A percentile compares a stretch with the other conserved stretches of the same genome.
These are phyloP conservation scores for Pollachius pollachius DNA, from an alignment of 2,113 vertebrate genomes.

Conservation along the genomic window DNA sequence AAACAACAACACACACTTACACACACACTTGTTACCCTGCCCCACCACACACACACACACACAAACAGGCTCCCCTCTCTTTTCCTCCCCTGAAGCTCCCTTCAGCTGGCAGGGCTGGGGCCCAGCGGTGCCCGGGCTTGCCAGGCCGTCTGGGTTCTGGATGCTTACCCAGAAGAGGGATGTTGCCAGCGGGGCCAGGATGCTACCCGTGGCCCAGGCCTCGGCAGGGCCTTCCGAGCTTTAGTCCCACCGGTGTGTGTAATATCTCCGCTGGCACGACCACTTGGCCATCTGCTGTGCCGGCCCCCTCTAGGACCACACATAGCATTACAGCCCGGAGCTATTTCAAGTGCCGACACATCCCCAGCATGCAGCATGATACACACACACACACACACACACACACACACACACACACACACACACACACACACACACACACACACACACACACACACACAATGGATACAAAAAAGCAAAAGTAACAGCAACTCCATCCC, in stretches of 20 bases:
- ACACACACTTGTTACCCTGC: slow-evolving; percentile 2
- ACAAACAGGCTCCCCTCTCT: neutral
- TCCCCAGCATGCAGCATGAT: slow-evolving; percentile 12
- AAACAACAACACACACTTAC: neutral
- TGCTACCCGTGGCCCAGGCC: slow-evolving; percentile 55
- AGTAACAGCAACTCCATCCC: no score
- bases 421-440: slow-evolving; percentile 15
- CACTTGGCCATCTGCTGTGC: slow-evolving; percentile 69
- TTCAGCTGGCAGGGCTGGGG: slow-evolving; percentile 56
- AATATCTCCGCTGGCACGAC: slow-evolving; percentile 47
- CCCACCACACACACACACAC: slow-evolving; percentile 1
- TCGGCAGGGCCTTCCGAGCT: slow-evolving; percentile 56
- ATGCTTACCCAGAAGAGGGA: slow-evolving; percentile 52
- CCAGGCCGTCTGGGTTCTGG: slow-evolving; percentile 53
- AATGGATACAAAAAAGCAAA: slow-evolving; percentile 6
- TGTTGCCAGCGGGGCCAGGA: slow-evolving; percentile 48
- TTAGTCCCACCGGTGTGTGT: slow-evolving; percentile 42
- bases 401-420: slow-evolving; percentile 16
- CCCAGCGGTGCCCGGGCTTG: slow-evolving; percentile 45
- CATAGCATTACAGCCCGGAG: slow-evolving; percentile 51
- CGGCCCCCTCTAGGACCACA: slow-evolving; percentile 64
- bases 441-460: slow-evolving; percentile 17
- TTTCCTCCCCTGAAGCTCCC: slow-evolving; percentile 46
- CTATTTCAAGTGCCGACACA: slow-evolving; percentile 60
- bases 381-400: slow-evolving; percentile 6